phyloP scores from a whole-genome alignment of 2,888 invertebrate species.

The Blastobasis lacticolella region DNA sequence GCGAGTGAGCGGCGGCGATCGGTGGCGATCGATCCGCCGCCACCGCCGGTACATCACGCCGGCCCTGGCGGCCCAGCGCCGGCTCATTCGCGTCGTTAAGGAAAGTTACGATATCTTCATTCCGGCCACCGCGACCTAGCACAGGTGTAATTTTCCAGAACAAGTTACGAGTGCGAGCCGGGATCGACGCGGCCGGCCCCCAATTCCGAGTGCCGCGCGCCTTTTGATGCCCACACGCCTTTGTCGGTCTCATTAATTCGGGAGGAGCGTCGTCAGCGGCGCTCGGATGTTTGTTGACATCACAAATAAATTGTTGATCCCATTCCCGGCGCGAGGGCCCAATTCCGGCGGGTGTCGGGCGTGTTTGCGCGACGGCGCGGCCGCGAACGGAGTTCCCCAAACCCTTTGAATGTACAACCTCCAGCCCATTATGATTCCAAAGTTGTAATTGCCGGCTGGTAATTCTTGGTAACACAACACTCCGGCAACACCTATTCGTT shows the following conservation, averaged over 20 bases:
- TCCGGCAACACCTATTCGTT: too few species aligned
- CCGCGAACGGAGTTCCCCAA: not conserved
- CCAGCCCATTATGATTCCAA: too few species aligned
- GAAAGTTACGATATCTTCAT: not conserved
- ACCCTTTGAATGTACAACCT: too few species aligned
- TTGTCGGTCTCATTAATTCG: conserved; percentile 6
- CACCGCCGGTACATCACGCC: conserved; percentile 2
- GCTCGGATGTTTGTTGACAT: conserved; percentile 10
- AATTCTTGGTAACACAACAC: too few species aligned
- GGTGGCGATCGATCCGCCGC: conserved; percentile 5
- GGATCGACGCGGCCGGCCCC: not conserved
- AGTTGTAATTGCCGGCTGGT: too few species aligned
- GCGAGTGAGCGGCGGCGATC: not conserved
- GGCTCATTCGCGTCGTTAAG: not conserved
- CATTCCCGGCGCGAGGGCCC: conserved; percentile 9
- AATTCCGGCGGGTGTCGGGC: not conserved
- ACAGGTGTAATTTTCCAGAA: not conserved
- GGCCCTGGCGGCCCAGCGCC: conserved; percentile 2
- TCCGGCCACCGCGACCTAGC: not conserved
- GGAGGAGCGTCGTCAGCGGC: not conserved
- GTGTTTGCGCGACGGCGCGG: not conserved
- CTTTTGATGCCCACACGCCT: not conserved
- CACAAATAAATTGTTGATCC: conserved; percentile 12
- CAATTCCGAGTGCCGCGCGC: not conserved
- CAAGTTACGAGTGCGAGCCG: not conserved